Evolutionary conservation across 2,113 vertebrate species (phyloP).

Genomic region (Odocoileus virginianus): DNA sequence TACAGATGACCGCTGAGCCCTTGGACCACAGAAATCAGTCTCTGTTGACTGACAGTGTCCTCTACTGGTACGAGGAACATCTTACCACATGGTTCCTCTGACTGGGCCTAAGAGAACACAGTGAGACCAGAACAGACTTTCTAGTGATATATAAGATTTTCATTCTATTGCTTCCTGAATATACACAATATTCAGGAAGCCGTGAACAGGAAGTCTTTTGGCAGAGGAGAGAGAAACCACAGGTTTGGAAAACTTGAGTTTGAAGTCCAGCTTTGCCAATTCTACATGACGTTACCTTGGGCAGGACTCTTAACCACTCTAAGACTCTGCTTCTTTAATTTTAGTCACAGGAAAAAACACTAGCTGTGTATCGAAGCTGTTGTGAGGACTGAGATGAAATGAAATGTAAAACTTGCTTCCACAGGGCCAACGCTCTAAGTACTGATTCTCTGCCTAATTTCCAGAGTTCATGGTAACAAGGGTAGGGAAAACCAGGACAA

Average conservation of each 20-base stretch:
- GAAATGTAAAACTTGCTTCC: background rate
- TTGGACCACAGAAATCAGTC: background rate
- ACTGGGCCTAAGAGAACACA: background rate
- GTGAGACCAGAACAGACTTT: background rate
- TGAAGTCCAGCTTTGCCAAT: slow-evolving; percentile 3
- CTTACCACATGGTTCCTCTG: background rate
- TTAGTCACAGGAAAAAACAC: background rate
- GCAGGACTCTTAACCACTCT: background rate
- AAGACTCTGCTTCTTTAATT: background rate
- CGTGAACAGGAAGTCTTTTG: background rate
- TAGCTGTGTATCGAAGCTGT: background rate
- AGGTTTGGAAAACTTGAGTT: background rate
- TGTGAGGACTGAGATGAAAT: background rate
- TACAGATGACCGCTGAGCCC: background rate
- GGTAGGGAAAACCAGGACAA: background rate
- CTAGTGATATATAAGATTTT: background rate
- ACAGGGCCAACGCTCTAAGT: background rate
- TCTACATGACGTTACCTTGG: background rate
- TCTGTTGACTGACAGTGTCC: background rate
- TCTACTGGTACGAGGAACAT: background rate
- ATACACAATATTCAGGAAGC: background rate
- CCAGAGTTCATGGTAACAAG: background rate
- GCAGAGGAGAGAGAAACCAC: background rate
- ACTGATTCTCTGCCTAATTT: background rate
- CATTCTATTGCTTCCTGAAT: background rate